Base-by-base conservation (phyloP, 2,888 invertebrate genomes). In the Drosophila phalerata region DNA sequence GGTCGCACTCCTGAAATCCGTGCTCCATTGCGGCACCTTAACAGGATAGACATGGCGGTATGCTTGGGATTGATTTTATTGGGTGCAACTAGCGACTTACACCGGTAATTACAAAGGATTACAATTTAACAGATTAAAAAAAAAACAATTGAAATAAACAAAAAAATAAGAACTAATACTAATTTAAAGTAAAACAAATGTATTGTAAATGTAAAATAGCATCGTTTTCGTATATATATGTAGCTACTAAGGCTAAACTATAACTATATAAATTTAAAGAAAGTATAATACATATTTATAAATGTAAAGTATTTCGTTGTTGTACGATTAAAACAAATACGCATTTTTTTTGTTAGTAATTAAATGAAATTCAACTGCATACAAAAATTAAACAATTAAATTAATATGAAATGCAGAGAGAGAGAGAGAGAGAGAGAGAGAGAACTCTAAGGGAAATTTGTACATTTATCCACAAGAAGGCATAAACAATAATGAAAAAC, bases 291-390 rank as follows among this genome's bases (percentile, higher is more conserved):
- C 73, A 82, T 85, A 85, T 77, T 70, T 85, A 73, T 83, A 82
- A 84, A 69, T 84, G 84, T 83, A 80, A 86, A 86, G 86, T 84
- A 84, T 85, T 88, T 88, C 77, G 77, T 88, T 88, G 71, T 83
- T 83, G 75, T 88, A 86, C 70, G 81, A 84, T 75, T 81, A 81
- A 83, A 88, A 83, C 74, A 83, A 88, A 80, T 77, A 79, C 85
- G 88, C 88, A 88, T 84, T 84, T 88, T 84, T 83, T 78, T 77
- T 82, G 67, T 70, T 80, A 85, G 83, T 68, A 64, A 76, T 70
- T 57, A 61, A 79, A 73, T 58, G n/a, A 61, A 81, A 75, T 78
- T 66, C 60, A 74, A 57, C 42, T 74, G 73, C 53, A 61, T 57
- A 42, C 40, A 45, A 60, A 52, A 51, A 49, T 10, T 13, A 43